Evolutionary conservation across 2,888 invertebrate species (phyloP), one percentile per base, ranked within the genome.

Genomic region (Xestia c-nigrum): DNA sequence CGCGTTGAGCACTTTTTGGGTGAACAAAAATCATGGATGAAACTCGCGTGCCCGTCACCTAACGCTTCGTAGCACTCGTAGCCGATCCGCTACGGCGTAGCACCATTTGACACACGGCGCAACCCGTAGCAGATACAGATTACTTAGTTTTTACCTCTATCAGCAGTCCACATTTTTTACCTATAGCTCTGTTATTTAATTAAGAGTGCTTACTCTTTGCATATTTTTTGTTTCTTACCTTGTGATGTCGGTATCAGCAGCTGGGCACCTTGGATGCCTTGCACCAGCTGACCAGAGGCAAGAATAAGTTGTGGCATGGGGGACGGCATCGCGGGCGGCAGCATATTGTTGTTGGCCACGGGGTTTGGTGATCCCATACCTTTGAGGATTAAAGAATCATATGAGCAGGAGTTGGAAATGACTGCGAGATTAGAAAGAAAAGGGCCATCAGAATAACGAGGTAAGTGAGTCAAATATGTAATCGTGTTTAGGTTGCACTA

Each of bases 231-330:
- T 19, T 59, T 70, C 90, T 93, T 96, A 99, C 99, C 99, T 97
- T 99, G 99, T 83, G 99, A 99, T 74, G 99, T 99, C 72, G 99
- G 99, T 96, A 99, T 99, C 90, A 99, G 98, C 77, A 99, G 97
- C 93, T 99, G 99, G 67, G 99, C 99, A 21, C 99, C 99, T 95
- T 99, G 99, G 89, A 99, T 99, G 87, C 99, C 99, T 94, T 99
- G 99, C 80, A 99, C 98, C 92, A 99, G 97, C 95, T 99, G 99
- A 74, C 99, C 99, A 78, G 99, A 99, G 81, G 99, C 99, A 88
- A 99, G 97, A 92, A 99, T 98, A 90, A 99, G 98, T 96, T 99
- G 99, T 80, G 99, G 99, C 98, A 99, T 98, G 74, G 98, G 97
- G 79, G 98, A 98, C 74, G 98, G 97, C 95, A 97, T 97, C 87